Evolutionary conservation across 2,113 vertebrate species (phyloP), one percentile per base, ranked within the genome.

Genomic region (Mobula hypostoma): DNA sequence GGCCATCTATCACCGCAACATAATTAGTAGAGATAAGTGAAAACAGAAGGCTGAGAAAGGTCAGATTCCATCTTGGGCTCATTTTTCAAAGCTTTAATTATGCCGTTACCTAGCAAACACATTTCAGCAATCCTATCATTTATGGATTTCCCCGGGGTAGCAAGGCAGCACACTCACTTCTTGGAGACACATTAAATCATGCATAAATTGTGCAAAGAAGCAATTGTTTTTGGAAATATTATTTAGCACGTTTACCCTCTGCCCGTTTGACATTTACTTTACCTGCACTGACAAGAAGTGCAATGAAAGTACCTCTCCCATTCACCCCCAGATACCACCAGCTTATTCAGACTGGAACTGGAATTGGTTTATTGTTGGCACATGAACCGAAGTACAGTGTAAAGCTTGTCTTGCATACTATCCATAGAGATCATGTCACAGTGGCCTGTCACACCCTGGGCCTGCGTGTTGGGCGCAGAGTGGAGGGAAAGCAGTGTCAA

Each of bases 51-150:
- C 85, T 36, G 85, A 90, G 85, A 61, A 90, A 90, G 85, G 85
- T 90, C 85, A 68, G 61, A 68, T 90, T 90, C 58, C 85, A 90
- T 66, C 85, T 90, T 61, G n/a, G 85, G 32, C 85, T 90, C 85
- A 90, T 90, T 90, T 90, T 90, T 90, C 85, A 90, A 32, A n/a
- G n/a, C 85, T 36, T 32, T 90, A 90, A 90, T 90, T 90, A 90
- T 90, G 61, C 85, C 61, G 63, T 90, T 90, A 90, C 85, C 61
- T 90, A 7, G n/a, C 85, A n/a, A 90, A 63, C 85, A 19, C n/a
- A n/a, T 90, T 90, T 19, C 29, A 68, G 61, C 85, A 90, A 66
- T 90, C 85, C 61, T 68, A 90, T 90, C 85, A 90, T 90, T 90
- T 90, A 90, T 90, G 85, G 85, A 90, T 90, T 90, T 90, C 85